These are phyloP conservation scores for Drosophila mettleri DNA, from an alignment of 2,888 invertebrate genomes.

Conservation along the genomic window DNA sequence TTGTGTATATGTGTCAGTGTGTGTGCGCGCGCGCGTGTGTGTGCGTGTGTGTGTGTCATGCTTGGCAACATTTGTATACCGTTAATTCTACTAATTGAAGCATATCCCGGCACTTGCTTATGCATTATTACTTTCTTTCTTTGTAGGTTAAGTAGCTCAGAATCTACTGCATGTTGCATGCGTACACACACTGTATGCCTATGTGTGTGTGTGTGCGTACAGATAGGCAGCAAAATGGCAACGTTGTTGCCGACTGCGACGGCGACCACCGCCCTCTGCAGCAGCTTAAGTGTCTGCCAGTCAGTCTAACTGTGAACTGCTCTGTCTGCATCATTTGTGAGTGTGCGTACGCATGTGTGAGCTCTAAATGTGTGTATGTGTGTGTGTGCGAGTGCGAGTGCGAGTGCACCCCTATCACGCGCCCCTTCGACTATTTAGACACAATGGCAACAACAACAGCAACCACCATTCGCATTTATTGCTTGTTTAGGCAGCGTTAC, in stretches of 20 bases:
- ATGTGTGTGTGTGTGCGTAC: constrained; percentile 18
- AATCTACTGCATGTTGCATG: constrained; percentile 70
- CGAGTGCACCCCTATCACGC: constrained; percentile 61
- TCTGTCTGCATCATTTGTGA: constrained; percentile 53
- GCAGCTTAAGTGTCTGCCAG: constrained; percentile 72
- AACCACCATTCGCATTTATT: constrained; percentile 34
- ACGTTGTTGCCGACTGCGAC: constrained; percentile 27
- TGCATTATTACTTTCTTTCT: constrained; percentile 53
- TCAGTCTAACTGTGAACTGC: constrained; percentile 72
- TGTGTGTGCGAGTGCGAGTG: constrained; percentile 20
- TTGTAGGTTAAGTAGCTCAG: constrained; percentile 77
- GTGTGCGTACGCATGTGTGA: constrained; percentile 24
- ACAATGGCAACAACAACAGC: constrained; percentile 37
- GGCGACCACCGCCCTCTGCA: constrained; percentile 77
- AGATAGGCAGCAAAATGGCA: constrained; percentile 40
- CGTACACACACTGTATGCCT: constrained; percentile 11
- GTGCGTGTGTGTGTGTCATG: constrained; percentile 20
- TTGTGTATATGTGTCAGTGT: constrained; percentile 9
- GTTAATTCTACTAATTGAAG: constrained; percentile 23
- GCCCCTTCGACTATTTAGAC: constrained; percentile 40
- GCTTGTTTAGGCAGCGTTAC: constrained; percentile 17
- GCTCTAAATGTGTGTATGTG: constrained; percentile 13
- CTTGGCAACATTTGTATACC: constrained; percentile 23
- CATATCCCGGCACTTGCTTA: constrained; percentile 16
- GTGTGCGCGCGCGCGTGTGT: constrained; percentile 10